These are phyloP conservation scores for Vulpes ferrilata DNA, from an alignment of 2,113 vertebrate genomes.

Conservation along the genomic window DNA sequence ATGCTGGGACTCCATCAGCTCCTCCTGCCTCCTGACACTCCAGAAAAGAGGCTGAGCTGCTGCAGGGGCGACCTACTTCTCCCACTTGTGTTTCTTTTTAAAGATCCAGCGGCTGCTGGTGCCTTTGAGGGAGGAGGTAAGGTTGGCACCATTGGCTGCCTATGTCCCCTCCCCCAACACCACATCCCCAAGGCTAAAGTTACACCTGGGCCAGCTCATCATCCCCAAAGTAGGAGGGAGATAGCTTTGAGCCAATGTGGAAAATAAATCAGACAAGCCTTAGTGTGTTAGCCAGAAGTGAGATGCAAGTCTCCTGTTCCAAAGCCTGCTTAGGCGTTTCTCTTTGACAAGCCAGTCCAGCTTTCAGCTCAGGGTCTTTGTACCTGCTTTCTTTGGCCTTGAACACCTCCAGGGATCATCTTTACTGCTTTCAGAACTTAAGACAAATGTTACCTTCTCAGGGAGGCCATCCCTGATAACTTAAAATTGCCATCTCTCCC, in stretches of 20 bases:
- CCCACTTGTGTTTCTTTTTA: slow-evolving; percentile 60
- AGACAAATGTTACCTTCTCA: background rate
- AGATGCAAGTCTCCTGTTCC: background rate
- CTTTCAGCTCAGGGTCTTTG: background rate
- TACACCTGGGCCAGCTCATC: background rate
- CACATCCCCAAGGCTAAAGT: background rate
- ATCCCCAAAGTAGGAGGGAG: background rate
- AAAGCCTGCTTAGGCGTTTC: background rate
- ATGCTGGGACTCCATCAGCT: background rate
- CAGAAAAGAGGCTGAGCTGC: slow-evolving; percentile 56
- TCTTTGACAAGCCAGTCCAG: background rate
- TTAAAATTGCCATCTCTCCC: background rate
- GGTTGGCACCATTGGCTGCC: background rate
- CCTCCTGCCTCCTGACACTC: slow-evolving; percentile 26
- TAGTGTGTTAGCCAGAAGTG: background rate
- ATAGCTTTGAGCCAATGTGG: background rate
- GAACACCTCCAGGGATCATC: background rate
- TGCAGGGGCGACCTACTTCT: slow-evolving; percentile 68
- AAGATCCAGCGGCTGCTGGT: slow-evolving; percentile 45
- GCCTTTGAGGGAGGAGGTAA: background rate
- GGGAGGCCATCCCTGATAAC: background rate
- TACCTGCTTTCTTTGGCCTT: background rate
- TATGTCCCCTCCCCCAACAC: background rate
- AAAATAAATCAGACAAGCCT: background rate
- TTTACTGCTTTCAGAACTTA: background rate